Base-by-base conservation (phyloP, 1,140 invertebrate genomes). In the Bombus sylvicola region DNA sequence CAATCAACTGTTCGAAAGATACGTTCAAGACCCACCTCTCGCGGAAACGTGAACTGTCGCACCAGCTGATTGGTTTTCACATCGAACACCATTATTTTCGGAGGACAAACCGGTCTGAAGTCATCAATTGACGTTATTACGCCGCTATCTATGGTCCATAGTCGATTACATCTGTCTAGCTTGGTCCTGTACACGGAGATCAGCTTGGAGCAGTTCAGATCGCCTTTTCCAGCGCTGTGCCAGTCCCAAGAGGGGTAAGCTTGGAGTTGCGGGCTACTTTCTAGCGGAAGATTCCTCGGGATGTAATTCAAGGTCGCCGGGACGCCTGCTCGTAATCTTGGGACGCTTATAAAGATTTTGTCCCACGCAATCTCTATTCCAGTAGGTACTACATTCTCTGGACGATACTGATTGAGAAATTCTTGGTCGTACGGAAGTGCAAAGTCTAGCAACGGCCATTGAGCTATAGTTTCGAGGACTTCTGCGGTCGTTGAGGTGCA, bases 171-270 rank as follows among this genome's bases (percentile, higher is more conserved):
- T 12, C 96, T 96, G 91, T 98, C 97, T 6, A 96, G 92, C 8
- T 96, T 96, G 2, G 97, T 94, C 12, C 97, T 95, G 93, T 98
- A 98, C 6, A 98, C 97, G 0, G 97, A 98, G 39, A 98, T 96
- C 9, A 98, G 88, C 1, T 97, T 96, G 9, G 96, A 97, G 92
- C 97, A 98, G 91, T 97, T 97, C 89, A 96, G 96, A 85, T 96
- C 95, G 2, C 96, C 96, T 66, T 95, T 96, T 0, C 97, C 97
- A 2, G 97, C 96, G 2, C 94, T 94, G 87, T 98, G 97, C 96
- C 96, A 98, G 2, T 97, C 97, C 97, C 97, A 98, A 81, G 97
- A 97, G 0, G 98, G 98, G 93, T 97, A 98, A 0, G 97, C 96
- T 94, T 97, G 94, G 4, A 97, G 92, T 77, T 96, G 95, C 1